Percentiles rank a stretch among this genome's conserved stretches.
phyloP scores from a whole-genome alignment of 1,140 invertebrate genomes.

The Augochlora pura region DNA sequence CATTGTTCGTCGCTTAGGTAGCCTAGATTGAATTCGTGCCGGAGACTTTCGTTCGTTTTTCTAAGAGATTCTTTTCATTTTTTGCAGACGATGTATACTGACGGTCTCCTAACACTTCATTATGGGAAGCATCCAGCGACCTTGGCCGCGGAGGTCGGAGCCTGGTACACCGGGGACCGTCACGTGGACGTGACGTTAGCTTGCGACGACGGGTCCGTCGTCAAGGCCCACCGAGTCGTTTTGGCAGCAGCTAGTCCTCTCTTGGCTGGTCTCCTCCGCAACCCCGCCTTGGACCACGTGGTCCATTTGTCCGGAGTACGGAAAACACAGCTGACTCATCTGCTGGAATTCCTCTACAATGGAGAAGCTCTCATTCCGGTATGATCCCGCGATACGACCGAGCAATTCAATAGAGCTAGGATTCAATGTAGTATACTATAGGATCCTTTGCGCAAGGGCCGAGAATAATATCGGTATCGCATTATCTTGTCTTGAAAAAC shows the following conservation, averaged over 20 bases:
- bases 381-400: slow-evolving; percentile 51
- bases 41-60: too few relatives aligned
- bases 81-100: slow-evolving; percentile 80
- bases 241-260: slow-evolving; percentile 91
- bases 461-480: too few relatives aligned
- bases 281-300: slow-evolving; percentile 84
- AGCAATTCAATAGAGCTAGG: too few relatives aligned
- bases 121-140: slow-evolving; percentile 94
- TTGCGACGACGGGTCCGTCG: slow-evolving; percentile 88
- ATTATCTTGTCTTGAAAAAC: too few relatives aligned
- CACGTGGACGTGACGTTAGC: slow-evolving; percentile 90
- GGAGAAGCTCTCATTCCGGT: slow-evolving; percentile 91
- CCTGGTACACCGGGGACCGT: slow-evolving; percentile 90
- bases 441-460: too few relatives aligned
- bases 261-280: slow-evolving; percentile 88
- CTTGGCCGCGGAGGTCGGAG: slow-evolving; percentile 91
- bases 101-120: slow-evolving; percentile 90
- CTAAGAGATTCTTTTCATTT: neutral
- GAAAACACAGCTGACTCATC: slow-evolving; percentile 87
- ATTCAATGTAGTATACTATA: too few relatives aligned
- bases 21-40: too few relatives aligned
- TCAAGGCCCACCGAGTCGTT: slow-evolving; percentile 89
- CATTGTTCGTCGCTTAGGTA: too few relatives aligned
- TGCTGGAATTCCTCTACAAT: slow-evolving; percentile 91
- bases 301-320: slow-evolving; percentile 91